phyloP scores from a whole-genome alignment of 2,113 vertebrate genomes.

The Callithrix jacchus region DNA sequence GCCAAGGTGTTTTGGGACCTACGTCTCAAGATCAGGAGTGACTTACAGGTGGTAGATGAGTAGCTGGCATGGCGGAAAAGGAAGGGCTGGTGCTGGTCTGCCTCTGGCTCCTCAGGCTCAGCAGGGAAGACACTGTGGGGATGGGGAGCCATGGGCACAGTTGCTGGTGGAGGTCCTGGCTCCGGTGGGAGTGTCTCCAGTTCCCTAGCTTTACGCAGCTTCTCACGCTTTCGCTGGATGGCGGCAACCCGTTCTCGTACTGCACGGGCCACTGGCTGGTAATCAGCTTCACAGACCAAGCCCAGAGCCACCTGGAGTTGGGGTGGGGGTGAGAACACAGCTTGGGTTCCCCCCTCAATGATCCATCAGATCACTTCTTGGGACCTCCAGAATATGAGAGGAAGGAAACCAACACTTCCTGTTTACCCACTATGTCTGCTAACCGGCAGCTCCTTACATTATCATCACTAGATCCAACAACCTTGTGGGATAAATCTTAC shows the following conservation, averaged over 20 bases:
- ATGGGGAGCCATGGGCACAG: conserved; percentile 59
- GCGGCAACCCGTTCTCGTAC: conserved; percentile 90
- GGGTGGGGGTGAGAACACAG: neutral
- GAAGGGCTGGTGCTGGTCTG: conserved; percentile 91
- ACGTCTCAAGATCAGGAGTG: neutral
- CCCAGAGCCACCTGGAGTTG: conserved; percentile 90
- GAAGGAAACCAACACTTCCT: neutral
- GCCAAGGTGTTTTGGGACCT: neutral
- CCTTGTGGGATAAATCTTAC: neutral
- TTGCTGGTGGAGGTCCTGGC: conserved; percentile 57
- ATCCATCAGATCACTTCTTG: neutral
- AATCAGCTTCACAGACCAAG: conserved; percentile 93
- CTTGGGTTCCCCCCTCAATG: neutral
- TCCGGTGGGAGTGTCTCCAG: neutral
- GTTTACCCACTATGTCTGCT: neutral
- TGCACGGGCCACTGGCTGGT: conserved; percentile 92
- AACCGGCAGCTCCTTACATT: neutral
- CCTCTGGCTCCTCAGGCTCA: conserved; percentile 94
- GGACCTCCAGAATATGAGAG: neutral
- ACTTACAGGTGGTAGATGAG: conserved; percentile 94
- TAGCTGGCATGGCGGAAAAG: conserved; percentile 90
- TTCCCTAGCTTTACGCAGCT: conserved; percentile 82
- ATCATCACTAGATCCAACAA: neutral
- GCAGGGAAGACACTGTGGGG: conserved; percentile 82
- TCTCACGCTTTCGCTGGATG: conserved; percentile 92